Evolutionary conservation across 2,113 vertebrate genomes (phyloP), one percentile per base, ranked within the genome.

Genomic region (Proterorhinus semilunaris): DNA sequence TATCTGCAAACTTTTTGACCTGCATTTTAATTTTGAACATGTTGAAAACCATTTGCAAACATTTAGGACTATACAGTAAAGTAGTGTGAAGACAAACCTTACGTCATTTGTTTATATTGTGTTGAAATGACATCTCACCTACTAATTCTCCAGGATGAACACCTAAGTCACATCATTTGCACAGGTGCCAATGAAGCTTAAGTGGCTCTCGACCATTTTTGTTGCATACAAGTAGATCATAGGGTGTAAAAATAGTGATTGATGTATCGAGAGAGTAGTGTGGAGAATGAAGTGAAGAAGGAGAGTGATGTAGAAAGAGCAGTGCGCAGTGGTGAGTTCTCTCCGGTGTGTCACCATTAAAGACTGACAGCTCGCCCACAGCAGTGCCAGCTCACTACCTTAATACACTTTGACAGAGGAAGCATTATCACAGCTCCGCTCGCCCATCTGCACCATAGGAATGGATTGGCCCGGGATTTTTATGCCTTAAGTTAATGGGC

Each of bases 391-490:
- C 71, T 76, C 74, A 52, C 63, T 74, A 83, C 87, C 61, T 69
- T 85, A 87, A 86, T 85, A 72, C 54, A 67, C 70, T 87, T 75
- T 85, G 86, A 88, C 88, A 84, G 84, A 74, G 71, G 68, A 83
- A 65, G 71, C 70, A 44, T 78, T 66, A 83, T 69, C 68, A 58
- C 77, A 48, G 73, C 85, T 81, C 87, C 79, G 16, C 15, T 71
- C 62, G 63, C 65, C 82, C 81, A 86, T 90, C 80, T 88, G 88
- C 79, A 79, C 78, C 83, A 72, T 15, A 6, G 48, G 51, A 76
- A 72, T 83, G 71, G 75, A n/a, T 6, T n/a, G 36, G 65, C 46
- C 62, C 36, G 17, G 53, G 17, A 21, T 21, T 10, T 10, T 17
- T 5, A 10, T 21, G 53, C 17, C 17, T 54, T 54, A 21, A 54